Percentiles rank a stretch among this genome's conserved stretches.
These are phyloP conservation scores for Limnodromus scolopaceus DNA, from an alignment of 2,797 vertebrate species.

Conservation along the genomic window DNA sequence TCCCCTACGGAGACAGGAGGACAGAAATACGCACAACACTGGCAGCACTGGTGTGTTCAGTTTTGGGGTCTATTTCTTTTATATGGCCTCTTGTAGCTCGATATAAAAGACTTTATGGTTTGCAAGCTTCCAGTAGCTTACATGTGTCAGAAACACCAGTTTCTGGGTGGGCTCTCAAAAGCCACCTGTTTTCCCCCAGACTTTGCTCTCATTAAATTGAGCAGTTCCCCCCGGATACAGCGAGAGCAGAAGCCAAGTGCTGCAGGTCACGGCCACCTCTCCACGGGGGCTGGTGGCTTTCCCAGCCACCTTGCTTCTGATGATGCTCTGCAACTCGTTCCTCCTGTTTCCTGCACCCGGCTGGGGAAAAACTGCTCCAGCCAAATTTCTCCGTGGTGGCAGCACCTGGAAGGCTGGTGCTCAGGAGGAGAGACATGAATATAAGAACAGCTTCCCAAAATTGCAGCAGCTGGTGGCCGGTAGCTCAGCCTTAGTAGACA, in stretches of 20 bases:
- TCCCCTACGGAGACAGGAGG: not conserved
- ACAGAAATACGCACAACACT: not conserved
- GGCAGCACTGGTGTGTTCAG: fast-evolving
- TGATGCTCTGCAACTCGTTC: not conserved
- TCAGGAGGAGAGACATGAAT: fast-evolving
- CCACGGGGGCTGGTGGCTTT: not conserved
- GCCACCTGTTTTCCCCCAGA: not conserved
- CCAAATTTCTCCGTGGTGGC: not conserved
- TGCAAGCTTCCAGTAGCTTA: not conserved
- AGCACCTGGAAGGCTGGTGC: not conserved
- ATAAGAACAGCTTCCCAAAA: fast-evolving
- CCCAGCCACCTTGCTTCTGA: not conserved
- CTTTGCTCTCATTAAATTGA: not conserved
- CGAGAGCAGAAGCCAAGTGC: fast-evolving
- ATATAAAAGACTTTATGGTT: not conserved
- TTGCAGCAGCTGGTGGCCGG: not conserved
- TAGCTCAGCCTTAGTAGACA: not conserved
- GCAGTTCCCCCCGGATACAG: fast-evolving
- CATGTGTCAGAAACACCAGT: not conserved
- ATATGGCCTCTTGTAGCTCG: fast-evolving
- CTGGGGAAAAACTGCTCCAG: not conserved
- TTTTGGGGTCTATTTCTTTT: not conserved
- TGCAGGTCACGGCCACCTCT: fast-evolving
- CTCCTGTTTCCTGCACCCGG: not conserved
- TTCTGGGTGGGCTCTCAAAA: not conserved